phyloP scores from a whole-genome alignment of 2,797 vertebrate genomes.

The Pseudochirops corinnae region DNA sequence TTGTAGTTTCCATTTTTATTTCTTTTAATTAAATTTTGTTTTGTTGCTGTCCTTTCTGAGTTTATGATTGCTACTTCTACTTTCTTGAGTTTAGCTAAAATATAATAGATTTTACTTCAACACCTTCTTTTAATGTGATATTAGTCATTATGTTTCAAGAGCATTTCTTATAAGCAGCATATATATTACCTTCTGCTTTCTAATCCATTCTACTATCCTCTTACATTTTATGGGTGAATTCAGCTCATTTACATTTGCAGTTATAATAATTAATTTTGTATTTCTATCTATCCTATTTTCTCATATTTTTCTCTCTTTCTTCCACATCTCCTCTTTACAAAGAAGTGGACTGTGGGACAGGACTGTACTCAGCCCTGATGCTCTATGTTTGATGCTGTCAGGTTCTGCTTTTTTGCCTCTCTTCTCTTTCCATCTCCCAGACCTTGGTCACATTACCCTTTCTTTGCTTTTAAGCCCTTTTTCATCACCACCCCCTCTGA shows the following conservation, averaged over 20 bases:
- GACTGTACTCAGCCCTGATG: not conserved
- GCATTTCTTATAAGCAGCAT: too few species aligned
- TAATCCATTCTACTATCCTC: not conserved
- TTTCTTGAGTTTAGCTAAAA: not conserved
- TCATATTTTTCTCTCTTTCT: not conserved
- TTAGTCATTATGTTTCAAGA: not conserved
- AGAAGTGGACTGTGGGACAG: not conserved
- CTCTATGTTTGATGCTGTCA: not conserved
- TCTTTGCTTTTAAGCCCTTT: too few species aligned
- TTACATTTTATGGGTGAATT: not conserved
- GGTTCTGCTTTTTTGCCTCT: not conserved
- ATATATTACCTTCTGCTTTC: not conserved
- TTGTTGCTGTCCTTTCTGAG: not conserved
- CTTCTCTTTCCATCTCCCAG: not conserved
- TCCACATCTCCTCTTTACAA: not conserved
- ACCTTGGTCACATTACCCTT: not conserved
- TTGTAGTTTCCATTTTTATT: not conserved
- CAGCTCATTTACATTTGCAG: not conserved
- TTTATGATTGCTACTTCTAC: not conserved
- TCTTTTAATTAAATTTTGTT: not conserved
- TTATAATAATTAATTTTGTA: not conserved
- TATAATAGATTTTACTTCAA: not conserved
- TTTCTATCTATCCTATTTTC: not conserved
- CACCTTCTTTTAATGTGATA: not conserved
- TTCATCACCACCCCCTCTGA: too few species aligned